Evolutionary conservation across 2,888 invertebrate species (phyloP), one percentile per base, ranked within the genome.

Genomic region (Aromia moschata): DNA sequence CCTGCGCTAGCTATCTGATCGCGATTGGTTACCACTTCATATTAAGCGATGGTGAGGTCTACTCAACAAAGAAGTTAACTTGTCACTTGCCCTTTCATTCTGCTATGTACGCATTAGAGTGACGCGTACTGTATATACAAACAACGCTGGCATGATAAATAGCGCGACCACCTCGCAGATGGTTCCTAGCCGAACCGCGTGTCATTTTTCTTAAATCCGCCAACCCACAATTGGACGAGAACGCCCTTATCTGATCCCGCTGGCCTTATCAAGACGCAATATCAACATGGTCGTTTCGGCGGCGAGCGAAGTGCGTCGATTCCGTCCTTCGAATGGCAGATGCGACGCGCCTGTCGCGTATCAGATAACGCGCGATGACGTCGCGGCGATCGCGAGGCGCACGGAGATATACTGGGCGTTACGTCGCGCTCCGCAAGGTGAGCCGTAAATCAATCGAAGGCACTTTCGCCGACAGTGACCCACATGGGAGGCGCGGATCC

Each of bases 401-500:
- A 46, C 12, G 33, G 46, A 53, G 56, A 60, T 56, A 56, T 56
- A 56, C 41, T 44, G 45, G 38, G 53, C 33, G 52, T 60, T 47
- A 52, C 47, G 45, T 40, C 18, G 38, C 54, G 37, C 51, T n/a
- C n/a, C n/a, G n/a, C 60, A 59, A 46, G 54, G 51, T 53, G 36
- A 49, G 40, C 63, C 69, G 69, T 73, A 71, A 72, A 73, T 73
- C 73, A 73, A 69, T 68, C 69, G 65, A 65, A 66, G 58, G 61
- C 69, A 70, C 68, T 67, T 68, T 67, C 66, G 65, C 62, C 67
- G 69, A 66, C 71, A 69, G 60, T 71, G 71, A 71, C 71, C 72
- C 68, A 72, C 69, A 71, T 67, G 60, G 37, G n/a, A n/a, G 47
- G 59, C 46, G 58, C 58, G 43, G 51, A 56, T 41, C 58, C 58